Evolutionary conservation across 2,113 vertebrate species (phyloP).

Genomic region (Campylomormyrus tamandua): DNA sequence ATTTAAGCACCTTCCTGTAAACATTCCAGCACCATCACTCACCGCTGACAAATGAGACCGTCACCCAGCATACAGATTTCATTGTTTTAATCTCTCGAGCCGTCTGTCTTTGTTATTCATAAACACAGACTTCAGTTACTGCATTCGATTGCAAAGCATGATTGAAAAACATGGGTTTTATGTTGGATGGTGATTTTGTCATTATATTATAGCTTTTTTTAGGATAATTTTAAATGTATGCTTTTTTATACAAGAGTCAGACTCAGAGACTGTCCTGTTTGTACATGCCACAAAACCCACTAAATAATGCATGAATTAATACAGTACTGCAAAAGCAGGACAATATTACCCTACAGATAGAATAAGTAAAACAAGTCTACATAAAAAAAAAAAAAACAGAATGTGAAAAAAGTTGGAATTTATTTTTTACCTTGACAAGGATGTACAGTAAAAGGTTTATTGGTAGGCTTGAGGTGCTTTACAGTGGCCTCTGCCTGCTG

Average conservation of each 20-base stretch:
- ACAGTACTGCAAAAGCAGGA: not conserved
- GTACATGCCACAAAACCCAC: not conserved
- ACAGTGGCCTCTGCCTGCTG: slow-evolving; percentile 4
- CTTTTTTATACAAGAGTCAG: not conserved
- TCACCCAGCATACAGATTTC: not conserved
- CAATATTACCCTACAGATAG: not conserved
- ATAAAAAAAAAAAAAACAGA: not conserved
- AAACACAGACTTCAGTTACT: not conserved
- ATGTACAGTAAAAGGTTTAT: not conserved
- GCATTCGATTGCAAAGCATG: not conserved
- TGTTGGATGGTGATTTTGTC: not conserved
- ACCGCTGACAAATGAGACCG: not conserved
- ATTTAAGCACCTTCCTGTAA: not conserved
- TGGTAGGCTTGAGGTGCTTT: not conserved
- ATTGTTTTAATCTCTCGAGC: not conserved
- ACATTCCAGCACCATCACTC: not conserved
- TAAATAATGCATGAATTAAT: not conserved
- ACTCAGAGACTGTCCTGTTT: not conserved
- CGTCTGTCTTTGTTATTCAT: not conserved
- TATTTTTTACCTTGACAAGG: not conserved
- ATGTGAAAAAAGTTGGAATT: not conserved
- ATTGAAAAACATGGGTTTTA: not conserved
- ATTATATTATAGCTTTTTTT: not conserved
- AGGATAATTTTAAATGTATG: not conserved
- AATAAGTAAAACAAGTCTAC: not conserved